A percentile compares a stretch with the other conserved stretches of the same genome.
These are phyloP conservation scores for Coelopa frigida DNA, from an alignment of 1,140 invertebrate genomes.

Conservation along the genomic window DNA sequence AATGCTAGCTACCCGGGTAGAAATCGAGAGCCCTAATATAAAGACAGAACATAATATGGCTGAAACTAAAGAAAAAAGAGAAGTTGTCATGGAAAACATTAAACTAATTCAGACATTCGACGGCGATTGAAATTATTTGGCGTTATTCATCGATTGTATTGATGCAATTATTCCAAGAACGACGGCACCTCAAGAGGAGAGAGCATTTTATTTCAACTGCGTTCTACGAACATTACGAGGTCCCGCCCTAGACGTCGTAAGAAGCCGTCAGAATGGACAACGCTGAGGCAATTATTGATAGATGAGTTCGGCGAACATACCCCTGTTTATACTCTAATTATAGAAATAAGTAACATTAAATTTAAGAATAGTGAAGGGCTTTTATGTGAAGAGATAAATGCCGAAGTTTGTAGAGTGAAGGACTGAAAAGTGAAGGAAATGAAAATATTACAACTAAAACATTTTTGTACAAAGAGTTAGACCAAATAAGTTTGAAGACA, in stretches of 20 bases:
- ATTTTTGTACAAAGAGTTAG: conserved; percentile 2
- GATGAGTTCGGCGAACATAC: no score
- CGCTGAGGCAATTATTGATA: conserved; percentile 1
- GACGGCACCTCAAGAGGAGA: no score
- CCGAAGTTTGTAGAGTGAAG: conserved; percentile 5
- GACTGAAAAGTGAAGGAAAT: conserved; percentile 4
- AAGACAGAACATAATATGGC: no score
- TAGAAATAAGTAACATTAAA: conserved; percentile 8
- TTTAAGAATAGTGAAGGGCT: conserved; percentile 6
- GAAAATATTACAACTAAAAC: conserved; percentile 1
- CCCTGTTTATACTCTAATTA: no score
- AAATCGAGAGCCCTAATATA: no score
- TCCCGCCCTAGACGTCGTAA: not conserved
- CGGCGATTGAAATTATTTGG: not conserved
- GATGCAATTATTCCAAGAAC: no score
- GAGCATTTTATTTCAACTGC: not conserved
- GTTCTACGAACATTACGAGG: conserved; percentile 3
- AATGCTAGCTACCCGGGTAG: no score
- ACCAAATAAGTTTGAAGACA: conserved; percentile 1
- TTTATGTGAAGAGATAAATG: conserved; percentile 3
- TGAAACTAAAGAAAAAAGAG: no score
- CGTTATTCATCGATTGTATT: not conserved
- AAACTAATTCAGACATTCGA: conserved; percentile 3
- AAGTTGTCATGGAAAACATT: no score
- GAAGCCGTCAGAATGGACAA: not conserved